Conservation (phyloP, 2,113 vertebrate species). For the Okapia johnstoni region DNA sequence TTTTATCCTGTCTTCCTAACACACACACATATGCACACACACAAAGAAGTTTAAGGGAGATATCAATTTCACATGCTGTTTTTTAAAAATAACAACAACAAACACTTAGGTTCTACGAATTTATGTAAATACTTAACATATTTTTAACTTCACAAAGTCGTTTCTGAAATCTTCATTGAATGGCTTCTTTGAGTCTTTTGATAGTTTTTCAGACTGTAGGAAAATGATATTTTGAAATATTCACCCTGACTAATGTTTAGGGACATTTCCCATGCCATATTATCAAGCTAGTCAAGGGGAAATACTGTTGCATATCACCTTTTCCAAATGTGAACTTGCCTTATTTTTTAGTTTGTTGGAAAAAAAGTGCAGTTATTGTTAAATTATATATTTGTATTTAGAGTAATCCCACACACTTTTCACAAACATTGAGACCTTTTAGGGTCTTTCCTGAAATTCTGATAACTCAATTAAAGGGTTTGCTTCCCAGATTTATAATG, state of each 20-base stretch:
- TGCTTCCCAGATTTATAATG: constrained; percentile 62
- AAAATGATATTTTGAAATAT: constrained; percentile 77
- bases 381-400: constrained; percentile 84
- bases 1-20: not conserved
- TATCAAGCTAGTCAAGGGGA: constrained; percentile 62
- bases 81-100: constrained; percentile 7
- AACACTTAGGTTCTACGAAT: constrained; percentile 57
- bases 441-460: constrained; percentile 66
- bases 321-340: constrained; percentile 80
- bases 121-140: constrained; percentile 80
- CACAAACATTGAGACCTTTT: constrained; percentile 26
- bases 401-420: constrained; percentile 70
- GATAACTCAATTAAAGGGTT: constrained; percentile 71
- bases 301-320: constrained; percentile 71
- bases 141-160: constrained; percentile 78
- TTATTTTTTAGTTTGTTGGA: constrained; percentile 81
- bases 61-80: constrained; percentile 20
- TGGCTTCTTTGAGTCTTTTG: constrained; percentile 76
- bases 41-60: not conserved
- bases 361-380: constrained; percentile 70
- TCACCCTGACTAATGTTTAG: constrained; percentile 71
- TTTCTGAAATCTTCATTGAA: constrained; percentile 79
- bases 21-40: not conserved
- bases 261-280: constrained; percentile 71
- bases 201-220: constrained; percentile 78